A percentile compares a stretch with the other conserved stretches of the same genome.
These are phyloP conservation scores for Agapetus fuscipes DNA, from an alignment of 2,888 invertebrate genomes.

Conservation along the genomic window DNA sequence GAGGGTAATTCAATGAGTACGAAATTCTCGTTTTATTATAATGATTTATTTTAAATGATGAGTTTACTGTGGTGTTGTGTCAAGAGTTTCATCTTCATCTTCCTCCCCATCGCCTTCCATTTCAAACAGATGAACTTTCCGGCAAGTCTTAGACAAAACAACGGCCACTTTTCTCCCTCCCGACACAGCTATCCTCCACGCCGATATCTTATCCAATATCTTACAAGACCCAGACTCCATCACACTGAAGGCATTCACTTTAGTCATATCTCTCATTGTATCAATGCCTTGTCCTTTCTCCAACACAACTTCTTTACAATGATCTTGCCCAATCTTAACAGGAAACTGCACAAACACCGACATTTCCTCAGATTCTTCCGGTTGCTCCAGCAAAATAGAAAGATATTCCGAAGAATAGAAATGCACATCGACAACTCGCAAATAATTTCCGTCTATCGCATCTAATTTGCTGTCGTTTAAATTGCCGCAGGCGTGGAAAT, in stretches of 20 bases:
- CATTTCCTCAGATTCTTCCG: constrained; percentile 30
- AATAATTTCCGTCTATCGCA: constrained; percentile 27
- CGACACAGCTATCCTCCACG: constrained; percentile 69
- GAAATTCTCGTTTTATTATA: no score
- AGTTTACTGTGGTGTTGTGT: constrained; percentile 37
- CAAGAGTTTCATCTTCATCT: constrained; percentile 55
- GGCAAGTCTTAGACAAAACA: constrained; percentile 66
- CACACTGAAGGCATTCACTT: constrained; percentile 44
- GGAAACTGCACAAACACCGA: constrained; percentile 43
- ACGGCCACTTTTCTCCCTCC: constrained; percentile 78
- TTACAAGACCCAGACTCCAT: constrained; percentile 46
- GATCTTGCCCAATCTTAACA: constrained; percentile 38
- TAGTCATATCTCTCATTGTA: constrained; percentile 31
- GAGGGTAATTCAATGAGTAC: no score
- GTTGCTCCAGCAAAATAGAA: constrained; percentile 59
- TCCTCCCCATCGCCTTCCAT: constrained; percentile 92
- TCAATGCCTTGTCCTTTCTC: constrained; percentile 11
- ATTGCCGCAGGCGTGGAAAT: constrained; percentile 37
- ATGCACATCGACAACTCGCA: constrained; percentile 57
- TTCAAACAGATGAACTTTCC: constrained; percentile 79
- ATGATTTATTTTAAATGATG: no score
- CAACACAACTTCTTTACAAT: constrained; percentile 28
- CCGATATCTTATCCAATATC: constrained; percentile 56
- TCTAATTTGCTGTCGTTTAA: constrained; percentile 30
- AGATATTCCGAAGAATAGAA: constrained; percentile 65